Base-by-base conservation (phyloP, 2,113 vertebrate species). In the Amazona vittata region DNA sequence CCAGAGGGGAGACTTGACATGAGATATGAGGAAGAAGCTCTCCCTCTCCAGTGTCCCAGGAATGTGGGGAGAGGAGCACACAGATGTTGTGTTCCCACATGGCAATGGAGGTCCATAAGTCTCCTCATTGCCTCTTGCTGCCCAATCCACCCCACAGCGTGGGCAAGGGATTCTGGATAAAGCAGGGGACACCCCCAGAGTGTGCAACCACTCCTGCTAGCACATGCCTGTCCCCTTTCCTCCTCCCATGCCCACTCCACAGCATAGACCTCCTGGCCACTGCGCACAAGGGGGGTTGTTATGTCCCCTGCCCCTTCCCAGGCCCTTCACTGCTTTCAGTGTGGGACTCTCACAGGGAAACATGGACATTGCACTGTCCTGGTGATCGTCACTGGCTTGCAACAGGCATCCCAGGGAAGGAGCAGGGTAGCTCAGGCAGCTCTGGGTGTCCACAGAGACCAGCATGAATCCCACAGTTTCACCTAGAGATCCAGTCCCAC, bases 11-110 rank as follows among this genome's bases (percentile, higher is more conserved):
- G 57, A 59, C 19, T 55, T 35, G 57, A 35, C 21, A 59, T n/a
- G 57, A n/a, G 57, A 59, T 59, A 35, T 24, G 21, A 59, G 33
- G 33, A 59, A 59, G 57, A n/a, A 59, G 13, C 33, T 59, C 33
- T 59, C 33, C 20, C 14, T 21, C 6, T 67, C 26, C 6, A 1
- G 14, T 50, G 37, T 52, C 37, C 69, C 78, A 60, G 52, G 44
- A 33, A 43, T 44, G 6, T 37, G 26, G 35, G 35, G 31, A 89
- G 43, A 0, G 1, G 26, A 20, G 11, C 25, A 59, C 20, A 29
- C 0, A 4, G 43, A 26, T 35, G 31, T 20, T 4, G 1, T 44
- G 11, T 26, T 65, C 62, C 55, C 39, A 49, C 1, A 0, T 12
- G 46, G n/a, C 31, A 29, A 5, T 11, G 26, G 33, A 28, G 12